Evolutionary conservation across 2,113 vertebrate genomes (phyloP), one percentile per base, ranked within the genome.

Genomic region (Nyctibius bracteatus): DNA sequence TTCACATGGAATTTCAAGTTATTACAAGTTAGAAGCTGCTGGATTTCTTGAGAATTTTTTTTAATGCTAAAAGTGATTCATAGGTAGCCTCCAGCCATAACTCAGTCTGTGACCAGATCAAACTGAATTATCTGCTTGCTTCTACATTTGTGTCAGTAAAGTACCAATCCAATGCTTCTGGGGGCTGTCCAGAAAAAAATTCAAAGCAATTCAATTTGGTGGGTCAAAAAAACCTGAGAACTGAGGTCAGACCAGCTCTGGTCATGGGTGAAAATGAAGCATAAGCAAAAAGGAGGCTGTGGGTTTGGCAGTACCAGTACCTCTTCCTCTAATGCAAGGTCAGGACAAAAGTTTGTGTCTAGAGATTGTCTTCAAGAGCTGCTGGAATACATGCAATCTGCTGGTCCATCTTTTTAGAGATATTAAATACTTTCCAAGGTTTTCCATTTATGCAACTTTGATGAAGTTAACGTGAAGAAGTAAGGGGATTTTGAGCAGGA

Each of bases 121-220:
- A 81, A 91, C 66, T 86, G 62, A 78, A 86, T 96, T 92, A 89
- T 79, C 86, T 89, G 30, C 78, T 92, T 46, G 23, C 65, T 92
- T 79, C 63, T 89, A 20, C 47, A 57, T 95, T 84, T 91, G 47
- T 43, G 92, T 90, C 41, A 37, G 49, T 47, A 35, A 89, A 66
- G 46, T 44, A 72, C 28, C 21, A 37, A 37, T 49, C 73, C 81
- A 77, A 18, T 44, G 73, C 66, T 85, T 81, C 63, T 28, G 52
- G 25, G 70, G 61, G 33, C 39, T 85, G 47, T 21, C 33, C 71
- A 43, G 57, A 28, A 77, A 81, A 84, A 94, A 80, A 81, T 14
- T 37, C 35, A 59, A 92, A 92, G 52, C 57, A 54, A 57, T 65
- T 92, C 65, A 79, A 27, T 85, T 79, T 86, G 57, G 54, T 80